Evolutionary conservation across 2,797 vertebrate genomes (phyloP).

Genomic region (Leptoclinus maculatus): DNA sequence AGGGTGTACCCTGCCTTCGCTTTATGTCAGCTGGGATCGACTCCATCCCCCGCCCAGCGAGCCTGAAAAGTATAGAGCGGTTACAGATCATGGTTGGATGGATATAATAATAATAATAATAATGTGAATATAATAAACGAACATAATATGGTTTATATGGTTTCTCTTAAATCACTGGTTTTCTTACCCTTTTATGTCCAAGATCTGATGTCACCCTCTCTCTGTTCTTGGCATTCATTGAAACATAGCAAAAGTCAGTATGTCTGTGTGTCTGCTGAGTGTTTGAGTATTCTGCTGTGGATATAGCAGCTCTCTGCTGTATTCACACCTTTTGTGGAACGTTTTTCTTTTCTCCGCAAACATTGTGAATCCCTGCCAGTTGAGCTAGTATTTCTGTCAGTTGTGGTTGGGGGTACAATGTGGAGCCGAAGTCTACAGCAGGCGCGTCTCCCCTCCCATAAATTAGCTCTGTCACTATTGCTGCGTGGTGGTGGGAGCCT

Average conservation of each 20-base stretch:
- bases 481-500: slow-evolving; percentile 64
- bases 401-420: slow-evolving; percentile 18
- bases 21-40: too few species aligned
- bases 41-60: too few species aligned
- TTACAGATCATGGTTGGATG: not conserved
- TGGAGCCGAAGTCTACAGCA: not conserved
- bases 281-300: slow-evolving; percentile 58
- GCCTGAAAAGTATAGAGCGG: not conserved
- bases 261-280: slow-evolving; percentile 26
- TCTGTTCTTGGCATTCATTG: slow-evolving; percentile 10
- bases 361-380: slow-evolving; percentile 30
- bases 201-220: not conserved
- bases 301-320: slow-evolving; percentile 61
- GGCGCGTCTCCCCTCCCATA: slow-evolving; percentile 46
- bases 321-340: slow-evolving; percentile 55
- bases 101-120: not conserved
- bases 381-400: not conserved
- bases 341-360: slow-evolving; percentile 25
- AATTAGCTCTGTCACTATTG: slow-evolving; percentile 67
- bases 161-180: not conserved
- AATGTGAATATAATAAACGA: not conserved
- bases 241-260: slow-evolving; percentile 13
- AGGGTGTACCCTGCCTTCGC: too few species aligned
- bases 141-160: not conserved
- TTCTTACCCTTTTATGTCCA: not conserved